Evolutionary conservation across 2,113 vertebrate genomes (phyloP).

Genomic region (Manacus vitellinus): DNA sequence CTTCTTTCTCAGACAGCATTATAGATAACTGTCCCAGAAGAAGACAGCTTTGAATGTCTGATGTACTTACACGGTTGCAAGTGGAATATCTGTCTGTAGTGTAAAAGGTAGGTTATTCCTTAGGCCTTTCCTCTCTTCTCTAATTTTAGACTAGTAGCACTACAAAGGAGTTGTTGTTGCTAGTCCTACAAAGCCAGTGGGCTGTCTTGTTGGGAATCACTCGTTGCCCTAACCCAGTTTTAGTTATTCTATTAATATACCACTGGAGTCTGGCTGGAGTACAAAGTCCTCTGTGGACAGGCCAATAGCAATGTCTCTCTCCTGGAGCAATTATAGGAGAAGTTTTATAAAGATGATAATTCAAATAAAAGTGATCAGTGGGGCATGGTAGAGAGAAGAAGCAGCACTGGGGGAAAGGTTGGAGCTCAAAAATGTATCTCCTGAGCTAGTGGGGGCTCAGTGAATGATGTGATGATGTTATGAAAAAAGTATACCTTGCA

Average conservation of each 20-base stretch:
- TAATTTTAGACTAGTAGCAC: slow-evolving; percentile 28
- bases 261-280: slow-evolving; percentile 8
- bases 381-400: not conserved
- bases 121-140: not conserved
- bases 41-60: not conserved
- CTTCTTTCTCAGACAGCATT: not conserved
- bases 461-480: not conserved
- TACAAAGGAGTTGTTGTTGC: slow-evolving; percentile 19
- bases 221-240: slow-evolving; percentile 48
- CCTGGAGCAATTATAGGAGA: slow-evolving; percentile 28
- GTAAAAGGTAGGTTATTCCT: not conserved
- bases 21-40: not conserved
- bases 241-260: slow-evolving; percentile 47
- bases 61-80: not conserved
- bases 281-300: slow-evolving; percentile 50
- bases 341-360: not conserved
- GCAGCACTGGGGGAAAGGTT: not conserved
- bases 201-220: slow-evolving; percentile 16
- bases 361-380: not conserved
- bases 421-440: not conserved
- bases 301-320: not conserved
- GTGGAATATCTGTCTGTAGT: not conserved
- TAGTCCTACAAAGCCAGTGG: not conserved
- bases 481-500: not conserved
- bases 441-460: not conserved